Evolutionary conservation across 1,140 invertebrate genomes (phyloP), one percentile per base, ranked within the genome.

Genomic region (Ostrea denselamellosa): DNA sequence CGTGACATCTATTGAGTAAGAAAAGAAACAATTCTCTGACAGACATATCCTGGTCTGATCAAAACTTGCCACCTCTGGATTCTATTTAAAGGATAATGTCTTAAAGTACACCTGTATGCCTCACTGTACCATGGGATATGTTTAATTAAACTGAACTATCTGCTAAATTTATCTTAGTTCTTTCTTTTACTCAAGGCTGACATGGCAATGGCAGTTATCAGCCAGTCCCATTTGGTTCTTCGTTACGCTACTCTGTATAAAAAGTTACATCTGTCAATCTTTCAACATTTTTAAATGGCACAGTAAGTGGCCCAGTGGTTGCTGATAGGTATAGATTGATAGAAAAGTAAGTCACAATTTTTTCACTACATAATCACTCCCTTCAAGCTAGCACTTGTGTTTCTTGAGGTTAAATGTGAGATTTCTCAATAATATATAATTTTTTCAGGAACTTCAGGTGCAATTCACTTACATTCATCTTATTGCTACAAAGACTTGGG

Each of bases 1-100:
- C 68, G 68, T 77, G 68, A 77, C 68, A 77, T 77, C 68, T 28
- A 77, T 77, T 77, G 68, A 77, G 68, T 77, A 77, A 77, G 68
- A 34, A 44, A 22, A 62, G n/a, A 62, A 62, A 62, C 58, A 62
- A 44, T 77, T 77, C 22, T 28, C 28, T 44, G 68, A 77, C 9
- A 77, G 68, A 28, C 68, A 77, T 77, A 25, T 71, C 68, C 68
- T 71, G 68, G 28, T 71, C 68, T 71, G 25, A 34, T 71, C 25
- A 12, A 25, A 34, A 2, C 22, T 77, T 25, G 19, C 65, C 65
- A 77, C 68, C 68, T 77, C 68, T 28, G 25, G 68, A 28, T 28
- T 77, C 68, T 77, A 17, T 28, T 28, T 77, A 28, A 17, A 77
- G 28, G 68, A 34, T 14, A 77, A 77, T 77, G 68, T 77, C 25